Evolutionary conservation across 2,888 invertebrate species (phyloP).

Genomic region (Seladonia tumulorum): DNA sequence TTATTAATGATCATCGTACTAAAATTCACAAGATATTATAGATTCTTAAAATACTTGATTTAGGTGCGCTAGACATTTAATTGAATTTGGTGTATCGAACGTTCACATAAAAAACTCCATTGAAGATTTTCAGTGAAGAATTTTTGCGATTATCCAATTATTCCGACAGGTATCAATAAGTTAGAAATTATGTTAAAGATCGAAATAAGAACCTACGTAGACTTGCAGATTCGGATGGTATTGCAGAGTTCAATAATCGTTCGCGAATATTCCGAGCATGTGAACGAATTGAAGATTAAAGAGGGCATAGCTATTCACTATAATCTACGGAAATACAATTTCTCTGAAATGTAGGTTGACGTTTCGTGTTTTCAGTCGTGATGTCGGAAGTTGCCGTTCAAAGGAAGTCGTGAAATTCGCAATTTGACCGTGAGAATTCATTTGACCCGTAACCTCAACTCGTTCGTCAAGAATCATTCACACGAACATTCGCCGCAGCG

Average conservation of each 20-base stretch:
- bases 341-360: neutral
- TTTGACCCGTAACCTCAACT: constrained; percentile 51
- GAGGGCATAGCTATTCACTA: neutral
- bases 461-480: constrained; percentile 59
- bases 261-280: neutral
- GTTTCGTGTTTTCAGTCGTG: constrained; percentile 5
- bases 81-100: no score
- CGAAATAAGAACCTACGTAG: constrained; percentile 53
- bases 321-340: neutral
- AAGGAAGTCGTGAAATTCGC: constrained; percentile 2
- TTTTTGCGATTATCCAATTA: neutral
- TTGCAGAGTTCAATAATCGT: constrained; percentile 14
- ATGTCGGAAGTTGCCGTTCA: neutral
- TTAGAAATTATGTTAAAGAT: constrained; percentile 4
- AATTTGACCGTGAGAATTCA: constrained; percentile 32
- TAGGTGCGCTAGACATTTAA: no score
- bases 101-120: no score
- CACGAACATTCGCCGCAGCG: constrained; percentile 80
- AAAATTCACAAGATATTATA: no score
- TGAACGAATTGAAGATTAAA: neutral
- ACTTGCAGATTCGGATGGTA: neutral
- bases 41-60: no score
- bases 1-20: no score
- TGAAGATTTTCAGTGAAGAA: no score
- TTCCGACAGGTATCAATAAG: neutral